A percentile compares a stretch with the other conserved stretches of the same genome.
phyloP scores from a whole-genome alignment of 2,113 vertebrate genomes.

The Tragelaphus buxtoni region DNA sequence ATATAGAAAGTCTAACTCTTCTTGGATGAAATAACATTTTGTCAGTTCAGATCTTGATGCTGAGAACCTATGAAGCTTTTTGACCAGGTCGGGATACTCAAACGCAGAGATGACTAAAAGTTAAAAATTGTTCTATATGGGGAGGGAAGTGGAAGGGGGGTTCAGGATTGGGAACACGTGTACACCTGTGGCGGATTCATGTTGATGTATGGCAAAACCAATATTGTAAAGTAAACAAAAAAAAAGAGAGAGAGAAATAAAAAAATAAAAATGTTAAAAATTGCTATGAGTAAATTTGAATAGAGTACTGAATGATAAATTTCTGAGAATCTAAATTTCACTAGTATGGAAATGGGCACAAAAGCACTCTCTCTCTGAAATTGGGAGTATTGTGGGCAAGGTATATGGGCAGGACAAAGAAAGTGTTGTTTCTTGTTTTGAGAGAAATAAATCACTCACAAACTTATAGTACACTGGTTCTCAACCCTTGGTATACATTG shows the following conservation, averaged over 20 bases:
- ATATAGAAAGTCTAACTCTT: neutral
- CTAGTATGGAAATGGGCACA: neutral
- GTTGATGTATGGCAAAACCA: no score
- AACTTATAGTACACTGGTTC: neutral
- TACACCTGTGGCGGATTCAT: no score
- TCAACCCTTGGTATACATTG: neutral
- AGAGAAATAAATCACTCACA: neutral
- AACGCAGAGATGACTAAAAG: neutral
- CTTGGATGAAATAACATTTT: neutral
- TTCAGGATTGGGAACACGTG: no score
- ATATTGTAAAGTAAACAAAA: no score
- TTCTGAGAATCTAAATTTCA: neutral
- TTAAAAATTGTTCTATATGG: neutral
- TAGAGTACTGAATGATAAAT: neutral
- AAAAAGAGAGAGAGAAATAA: no score
- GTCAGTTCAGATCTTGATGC: neutral
- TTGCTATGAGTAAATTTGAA: neutral
- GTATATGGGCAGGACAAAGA: neutral
- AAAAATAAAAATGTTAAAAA: neutral
- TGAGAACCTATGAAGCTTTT: neutral
- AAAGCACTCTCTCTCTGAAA: neutral
- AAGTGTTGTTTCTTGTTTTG: neutral
- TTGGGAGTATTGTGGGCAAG: neutral
- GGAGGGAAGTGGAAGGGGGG: no score
- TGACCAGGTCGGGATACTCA: neutral